Evolutionary conservation across 2,888 invertebrate species (phyloP).

Genomic region (Lottia gigantea): DNA sequence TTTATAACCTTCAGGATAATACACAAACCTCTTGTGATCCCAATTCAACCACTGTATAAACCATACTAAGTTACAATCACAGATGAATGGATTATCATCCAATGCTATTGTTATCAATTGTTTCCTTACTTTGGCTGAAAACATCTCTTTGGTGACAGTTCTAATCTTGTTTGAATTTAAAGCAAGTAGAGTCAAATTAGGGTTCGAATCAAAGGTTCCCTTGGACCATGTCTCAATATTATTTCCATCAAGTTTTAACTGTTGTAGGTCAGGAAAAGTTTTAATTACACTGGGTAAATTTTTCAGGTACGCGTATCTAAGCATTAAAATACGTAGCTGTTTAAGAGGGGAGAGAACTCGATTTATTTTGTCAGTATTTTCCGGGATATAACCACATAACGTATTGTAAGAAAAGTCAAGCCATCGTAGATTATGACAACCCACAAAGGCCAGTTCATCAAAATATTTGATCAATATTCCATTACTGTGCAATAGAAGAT

Average conservation of each 20-base stretch:
- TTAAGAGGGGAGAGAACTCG: not conserved
- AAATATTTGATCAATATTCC: not conserved
- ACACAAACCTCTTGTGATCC: slow-evolving; percentile 1
- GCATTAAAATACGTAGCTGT: not conserved
- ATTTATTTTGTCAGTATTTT: not conserved
- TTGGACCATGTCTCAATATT: not conserved
- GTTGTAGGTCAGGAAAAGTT: not conserved
- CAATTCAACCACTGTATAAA: slow-evolving; percentile 28
- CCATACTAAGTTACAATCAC: slow-evolving; percentile 72
- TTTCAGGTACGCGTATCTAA: not conserved
- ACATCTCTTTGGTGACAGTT: not conserved
- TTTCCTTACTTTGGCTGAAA: not conserved
- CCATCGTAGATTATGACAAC: not conserved
- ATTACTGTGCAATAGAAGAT: not conserved
- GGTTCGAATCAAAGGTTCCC: not conserved
- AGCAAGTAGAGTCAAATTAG: not conserved
- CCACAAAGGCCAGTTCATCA: not conserved
- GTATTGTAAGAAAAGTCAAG: not conserved
- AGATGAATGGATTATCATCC: slow-evolving; percentile 74
- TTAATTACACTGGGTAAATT: not conserved
- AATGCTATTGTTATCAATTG: slow-evolving; percentile 69
- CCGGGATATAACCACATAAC: not conserved
- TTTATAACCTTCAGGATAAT: not conserved
- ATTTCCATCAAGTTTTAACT: not conserved
- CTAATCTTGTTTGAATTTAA: not conserved